Evolutionary conservation across 1,140 invertebrate genomes (phyloP).

Genomic region (Copidosoma floridanum): DNA sequence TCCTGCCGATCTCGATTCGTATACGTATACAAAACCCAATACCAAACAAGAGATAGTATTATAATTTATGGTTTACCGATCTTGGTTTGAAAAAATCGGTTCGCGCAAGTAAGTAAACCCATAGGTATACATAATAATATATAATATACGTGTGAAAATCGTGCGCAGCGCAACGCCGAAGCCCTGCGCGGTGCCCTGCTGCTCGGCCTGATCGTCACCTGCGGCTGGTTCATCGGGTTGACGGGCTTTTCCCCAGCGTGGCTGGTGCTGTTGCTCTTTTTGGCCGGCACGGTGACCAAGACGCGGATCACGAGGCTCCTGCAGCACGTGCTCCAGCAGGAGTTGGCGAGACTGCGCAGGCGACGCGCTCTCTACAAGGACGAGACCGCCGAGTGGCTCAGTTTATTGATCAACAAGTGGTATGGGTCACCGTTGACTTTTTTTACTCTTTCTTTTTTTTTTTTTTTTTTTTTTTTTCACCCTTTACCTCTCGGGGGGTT

Average conservation of each 20-base stretch:
- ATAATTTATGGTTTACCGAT: too few species aligned
- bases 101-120: too few species aligned
- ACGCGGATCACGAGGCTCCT: conserved; percentile 41
- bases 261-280: conserved; percentile 44
- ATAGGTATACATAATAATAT: too few species aligned
- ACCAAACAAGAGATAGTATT: too few species aligned
- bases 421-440: conserved; percentile 34
- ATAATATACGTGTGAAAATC: too few species aligned
- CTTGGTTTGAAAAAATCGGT: too few species aligned
- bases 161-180: conserved; percentile 39
- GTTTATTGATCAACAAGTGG: conserved; percentile 59
- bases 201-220: conserved; percentile 35
- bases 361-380: conserved; percentile 55
- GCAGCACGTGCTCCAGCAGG: conserved; percentile 41
- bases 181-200: conserved; percentile 38
- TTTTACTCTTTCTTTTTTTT: not conserved
- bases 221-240: conserved; percentile 47
- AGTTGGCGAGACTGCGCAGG: conserved; percentile 51
- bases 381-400: conserved; percentile 61
- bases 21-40: too few species aligned
- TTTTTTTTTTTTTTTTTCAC: not conserved
- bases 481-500: not conserved
- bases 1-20: too few species aligned
- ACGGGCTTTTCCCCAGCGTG: conserved; percentile 47
- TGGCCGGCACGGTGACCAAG: conserved; percentile 42